Base-by-base conservation (phyloP, 1,140 invertebrate genomes). In the Centruroides sculpturatus region DNA sequence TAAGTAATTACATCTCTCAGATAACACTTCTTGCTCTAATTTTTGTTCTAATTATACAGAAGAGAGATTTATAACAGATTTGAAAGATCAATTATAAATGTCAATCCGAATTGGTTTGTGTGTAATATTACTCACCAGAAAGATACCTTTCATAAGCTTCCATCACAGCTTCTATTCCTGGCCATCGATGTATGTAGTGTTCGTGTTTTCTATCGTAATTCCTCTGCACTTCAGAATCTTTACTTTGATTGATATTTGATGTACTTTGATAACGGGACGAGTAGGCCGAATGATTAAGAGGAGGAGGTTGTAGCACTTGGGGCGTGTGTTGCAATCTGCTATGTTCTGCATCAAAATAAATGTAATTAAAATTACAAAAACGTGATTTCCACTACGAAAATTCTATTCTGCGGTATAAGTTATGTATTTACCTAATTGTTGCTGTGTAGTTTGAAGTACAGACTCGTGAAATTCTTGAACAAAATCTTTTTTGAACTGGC, bases 61-160 rank as follows among this genome's bases (percentile, higher is more conserved):
- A 51, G 49, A 23, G 23, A 23, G 23, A 23, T n/a, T n/a, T n/a
- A n/a, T n/a, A n/a, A n/a, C n/a, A n/a, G n/a, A n/a, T n/a, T n/a
- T n/a, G n/a, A n/a, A n/a, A n/a, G n/a, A n/a, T n/a, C n/a, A n/a
- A n/a, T n/a, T n/a, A n/a, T n/a, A n/a, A n/a, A n/a, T n/a, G n/a
- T n/a, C n/a, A n/a, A n/a, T n/a, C 23, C 23, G 2, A 2, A 23
- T 23, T 23, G 23, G 23, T 23, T 23, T 23, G 23, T 23, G 23
- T 23, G 23, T 23, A 23, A 23, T 23, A 23, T 23, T 23, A 41
- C 51, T 36, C 7, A 76, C 75, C 75, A 68, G 71, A 67, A 57
- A 66, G 58, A 67, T 76, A 68, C 60, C 66, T 67, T 56, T 74
- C 70, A 61, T 76, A 76, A 4, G 74, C 66, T 51, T 73, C 72